Evolutionary conservation across 2,797 vertebrate species (phyloP).

Genomic region (Pristis pectinata): DNA sequence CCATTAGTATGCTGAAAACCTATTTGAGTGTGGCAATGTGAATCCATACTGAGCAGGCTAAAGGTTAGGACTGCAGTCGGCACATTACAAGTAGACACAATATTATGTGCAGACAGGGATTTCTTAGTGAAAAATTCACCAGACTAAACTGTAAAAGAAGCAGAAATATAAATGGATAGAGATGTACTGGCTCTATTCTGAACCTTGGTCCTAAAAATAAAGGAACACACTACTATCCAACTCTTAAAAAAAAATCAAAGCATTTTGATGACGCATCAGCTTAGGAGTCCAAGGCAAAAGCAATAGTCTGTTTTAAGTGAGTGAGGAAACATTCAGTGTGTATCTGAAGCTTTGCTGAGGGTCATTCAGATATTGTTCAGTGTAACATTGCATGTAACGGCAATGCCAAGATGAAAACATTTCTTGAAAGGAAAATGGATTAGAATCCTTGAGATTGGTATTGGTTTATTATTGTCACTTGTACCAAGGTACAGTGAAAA

Average conservation of each 20-base stretch:
- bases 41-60: neutral
- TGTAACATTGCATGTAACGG: neutral
- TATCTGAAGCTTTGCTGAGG: neutral
- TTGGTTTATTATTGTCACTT: too few species aligned
- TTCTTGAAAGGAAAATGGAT: neutral
- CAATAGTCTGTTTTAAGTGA: neutral
- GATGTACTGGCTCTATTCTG: neutral
- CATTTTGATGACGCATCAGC: neutral
- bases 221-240: neutral
- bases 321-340: neutral
- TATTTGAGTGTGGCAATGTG: neutral
- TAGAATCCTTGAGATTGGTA: neutral
- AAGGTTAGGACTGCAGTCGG: neutral
- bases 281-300: neutral
- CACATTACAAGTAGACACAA: neutral
- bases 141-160: slow-evolving; percentile 34
- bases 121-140: neutral
- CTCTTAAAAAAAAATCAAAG: neutral
- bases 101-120: slow-evolving; percentile 21
- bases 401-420: neutral
- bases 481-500: too few species aligned
- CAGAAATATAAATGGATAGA: neutral
- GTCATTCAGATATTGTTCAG: neutral
- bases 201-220: slow-evolving; percentile 35
- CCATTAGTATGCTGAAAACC: neutral